Evolutionary conservation across 2,113 vertebrate species (phyloP).

Genomic region (Sapajus apella): DNA sequence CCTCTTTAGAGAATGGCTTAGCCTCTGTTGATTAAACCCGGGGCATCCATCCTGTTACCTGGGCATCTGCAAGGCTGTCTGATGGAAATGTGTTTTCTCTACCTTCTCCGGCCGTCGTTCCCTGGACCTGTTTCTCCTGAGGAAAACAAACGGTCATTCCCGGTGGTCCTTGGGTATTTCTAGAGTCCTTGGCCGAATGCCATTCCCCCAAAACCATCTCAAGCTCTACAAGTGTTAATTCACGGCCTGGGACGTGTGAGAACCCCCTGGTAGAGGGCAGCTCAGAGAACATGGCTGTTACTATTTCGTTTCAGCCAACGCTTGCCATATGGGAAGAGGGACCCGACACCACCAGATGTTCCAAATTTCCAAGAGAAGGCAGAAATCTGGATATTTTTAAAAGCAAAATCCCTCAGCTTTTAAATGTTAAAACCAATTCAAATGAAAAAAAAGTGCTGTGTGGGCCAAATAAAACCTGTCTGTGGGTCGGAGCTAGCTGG

Average conservation of each 20-base stretch:
- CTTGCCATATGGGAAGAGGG: neutral
- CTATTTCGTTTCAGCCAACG: neutral
- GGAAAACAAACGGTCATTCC: neutral
- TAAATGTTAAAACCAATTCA: constrained; percentile 74
- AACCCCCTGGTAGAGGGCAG: neutral
- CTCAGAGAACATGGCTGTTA: neutral
- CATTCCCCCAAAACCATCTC: neutral
- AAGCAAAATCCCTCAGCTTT: constrained; percentile 69
- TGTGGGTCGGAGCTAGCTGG: constrained; percentile 61
- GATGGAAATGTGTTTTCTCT: neutral
- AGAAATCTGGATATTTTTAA: constrained; percentile 74
- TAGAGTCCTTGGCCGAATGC: neutral
- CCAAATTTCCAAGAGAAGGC: constrained; percentile 47
- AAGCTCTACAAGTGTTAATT: neutral
- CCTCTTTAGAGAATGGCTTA: neutral
- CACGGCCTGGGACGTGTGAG: neutral
- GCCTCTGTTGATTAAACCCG: neutral
- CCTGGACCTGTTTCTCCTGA: neutral
- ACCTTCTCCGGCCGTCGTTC: neutral
- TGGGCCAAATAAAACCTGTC: constrained; percentile 66
- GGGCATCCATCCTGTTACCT: accelerated
- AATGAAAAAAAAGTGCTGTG: constrained; percentile 36
- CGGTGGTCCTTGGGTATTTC: neutral
- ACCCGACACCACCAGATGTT: constrained; percentile 55
- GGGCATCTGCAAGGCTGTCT: neutral